Base-by-base conservation (phyloP, 2,113 vertebrate genomes). In the Terrapene triunguis region DNA sequence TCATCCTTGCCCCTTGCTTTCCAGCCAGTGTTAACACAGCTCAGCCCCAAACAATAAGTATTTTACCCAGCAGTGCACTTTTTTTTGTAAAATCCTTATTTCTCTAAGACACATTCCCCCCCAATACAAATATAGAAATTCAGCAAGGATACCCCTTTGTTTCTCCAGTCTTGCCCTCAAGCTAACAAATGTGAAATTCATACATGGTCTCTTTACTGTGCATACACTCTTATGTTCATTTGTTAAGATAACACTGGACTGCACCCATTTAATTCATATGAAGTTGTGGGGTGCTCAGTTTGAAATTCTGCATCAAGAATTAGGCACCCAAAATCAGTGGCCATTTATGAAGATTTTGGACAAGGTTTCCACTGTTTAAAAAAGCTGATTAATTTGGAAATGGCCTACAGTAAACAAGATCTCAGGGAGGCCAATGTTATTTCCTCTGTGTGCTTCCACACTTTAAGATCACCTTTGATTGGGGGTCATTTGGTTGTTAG, bases 361-460 rank as follows among this genome's bases (percentile, higher is more conserved):
- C 94, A 48, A 42, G 57, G 38, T 76, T 22, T 44, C 35, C 51
- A 89, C 35, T 6, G 84, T 65, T 74, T 51, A 25, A 51, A 55
- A 79, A 82, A 84, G 47, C 1, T 48, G 16, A 84, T 2, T 55
- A 57, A 51, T 78, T 44, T 21, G 25, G 44, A 44, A 72, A 72
- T 21, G 4, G 65, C 25, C 25, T 74, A 79, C 38, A 65, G 50
- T 42, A 88, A 72, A 29, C 44, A 83, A 21, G 22, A 44, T 78
- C 24, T 76, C 22, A 76, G 11, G 25, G 42, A 14, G 38, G 24
- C 12, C 85, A 80, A 72, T 81, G 82, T 21, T 82, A 19, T 88
- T 85, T 94, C 32, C 72, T 82, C 93, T 19, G 32, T 69, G 35
- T 69, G 62, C 62, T 35, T n/a, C 80, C 91, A 55, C 53, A 80